phyloP scores from a whole-genome alignment of 2,888 invertebrate genomes.

The Hyposoter didymator region DNA sequence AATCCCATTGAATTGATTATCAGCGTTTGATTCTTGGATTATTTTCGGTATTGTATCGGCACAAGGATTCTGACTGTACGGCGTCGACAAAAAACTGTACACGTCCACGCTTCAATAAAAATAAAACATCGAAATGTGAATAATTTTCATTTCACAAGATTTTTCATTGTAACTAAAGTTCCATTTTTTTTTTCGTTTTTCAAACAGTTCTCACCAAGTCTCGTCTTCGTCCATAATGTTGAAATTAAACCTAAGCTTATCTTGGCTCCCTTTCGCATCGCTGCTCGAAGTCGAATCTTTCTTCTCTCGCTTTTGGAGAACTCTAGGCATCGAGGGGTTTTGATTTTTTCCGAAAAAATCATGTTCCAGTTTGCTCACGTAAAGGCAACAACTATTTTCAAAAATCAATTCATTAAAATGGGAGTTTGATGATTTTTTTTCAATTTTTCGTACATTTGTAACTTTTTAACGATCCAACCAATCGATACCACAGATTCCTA shows the following conservation, averaged over 20 bases:
- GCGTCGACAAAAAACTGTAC: constrained; percentile 91
- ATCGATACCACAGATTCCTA: no score
- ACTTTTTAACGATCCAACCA: no score
- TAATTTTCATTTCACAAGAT: background rate
- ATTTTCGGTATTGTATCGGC: constrained; percentile 90
- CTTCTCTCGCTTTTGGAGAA: constrained; percentile 88
- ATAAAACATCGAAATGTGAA: constrained; percentile 35
- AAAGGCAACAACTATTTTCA: constrained; percentile 91
- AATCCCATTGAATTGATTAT: constrained; percentile 86
- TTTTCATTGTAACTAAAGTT: background rate
- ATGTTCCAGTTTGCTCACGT: constrained; percentile 96
- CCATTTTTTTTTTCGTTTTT: background rate
- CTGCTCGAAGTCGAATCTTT: constrained; percentile 84
- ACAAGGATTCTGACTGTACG: constrained; percentile 86
- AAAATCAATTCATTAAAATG: background rate
- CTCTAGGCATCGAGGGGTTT: constrained; percentile 88
- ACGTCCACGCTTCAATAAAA: constrained; percentile 89
- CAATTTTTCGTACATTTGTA: no score
- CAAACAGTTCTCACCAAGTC: constrained; percentile 87
- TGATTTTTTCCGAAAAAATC: constrained; percentile 94
- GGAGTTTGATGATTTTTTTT: background rate
- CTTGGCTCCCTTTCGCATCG: constrained; percentile 87
- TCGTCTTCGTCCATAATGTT: constrained; percentile 89
- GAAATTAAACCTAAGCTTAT: constrained; percentile 87
- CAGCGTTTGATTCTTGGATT: constrained; percentile 86